Conservation (phyloP, 2,888 invertebrate genomes). For the Cephalotes varians region DNA sequence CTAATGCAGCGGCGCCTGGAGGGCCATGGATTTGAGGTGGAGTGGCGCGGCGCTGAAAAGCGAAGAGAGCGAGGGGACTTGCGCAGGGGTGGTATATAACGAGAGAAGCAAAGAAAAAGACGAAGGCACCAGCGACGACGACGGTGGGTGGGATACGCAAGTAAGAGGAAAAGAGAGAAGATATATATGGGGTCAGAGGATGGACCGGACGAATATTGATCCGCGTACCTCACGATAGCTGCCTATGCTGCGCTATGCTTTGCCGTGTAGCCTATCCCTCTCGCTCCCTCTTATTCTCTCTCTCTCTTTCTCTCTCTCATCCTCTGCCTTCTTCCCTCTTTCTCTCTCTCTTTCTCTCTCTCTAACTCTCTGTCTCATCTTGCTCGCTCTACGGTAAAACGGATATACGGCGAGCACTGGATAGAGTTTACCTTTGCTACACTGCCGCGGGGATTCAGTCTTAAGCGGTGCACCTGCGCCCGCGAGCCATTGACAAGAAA, state of each 20-base stretch:
- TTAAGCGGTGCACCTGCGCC: constrained; percentile 63
- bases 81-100: constrained; percentile 38
- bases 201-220: constrained; percentile 85
- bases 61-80: constrained; percentile 34
- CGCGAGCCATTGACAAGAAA: constrained; percentile 22
- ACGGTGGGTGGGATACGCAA: constrained; percentile 60
- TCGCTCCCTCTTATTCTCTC: not conserved
- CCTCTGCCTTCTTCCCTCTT: not conserved
- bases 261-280: constrained; percentile 67
- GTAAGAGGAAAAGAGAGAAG: constrained; percentile 81
- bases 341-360: not conserved
- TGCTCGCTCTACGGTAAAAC: constrained; percentile 42
- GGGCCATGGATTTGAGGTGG: constrained; percentile 43
- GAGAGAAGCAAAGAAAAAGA: constrained; percentile 54
- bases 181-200: constrained; percentile 83
- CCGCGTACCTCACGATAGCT: constrained; percentile 81
- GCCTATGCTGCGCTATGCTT: constrained; percentile 79
- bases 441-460: constrained; percentile 59
- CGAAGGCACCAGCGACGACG: constrained; percentile 32
- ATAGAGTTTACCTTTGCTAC: constrained; percentile 66
- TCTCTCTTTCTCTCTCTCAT: not conserved
- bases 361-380: constrained; percentile 2
- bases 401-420: constrained; percentile 58
- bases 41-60: constrained; percentile 33
- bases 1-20: constrained; percentile 33